Evolutionary conservation across 2,113 vertebrate genomes (phyloP).

Genomic region (Aegotheles bennettii): DNA sequence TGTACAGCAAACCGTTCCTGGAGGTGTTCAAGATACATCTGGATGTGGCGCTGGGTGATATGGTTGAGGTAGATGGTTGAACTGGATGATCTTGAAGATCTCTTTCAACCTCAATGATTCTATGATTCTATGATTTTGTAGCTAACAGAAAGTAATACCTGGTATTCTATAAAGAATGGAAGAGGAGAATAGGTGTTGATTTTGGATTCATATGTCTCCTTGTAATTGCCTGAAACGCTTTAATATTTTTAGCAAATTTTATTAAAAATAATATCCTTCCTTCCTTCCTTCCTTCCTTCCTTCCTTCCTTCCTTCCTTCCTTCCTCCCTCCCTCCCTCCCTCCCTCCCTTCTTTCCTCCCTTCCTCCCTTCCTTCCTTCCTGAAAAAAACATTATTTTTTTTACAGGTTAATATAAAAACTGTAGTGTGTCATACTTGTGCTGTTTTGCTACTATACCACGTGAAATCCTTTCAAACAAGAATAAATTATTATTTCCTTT

Average conservation of each 20-base stretch:
- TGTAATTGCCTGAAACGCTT: background rate
- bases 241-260: background rate
- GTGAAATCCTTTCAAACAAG: background rate
- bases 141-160: background rate
- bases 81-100: too few species aligned
- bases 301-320: too few species aligned
- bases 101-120: too few species aligned
- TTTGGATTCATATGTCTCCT: background rate
- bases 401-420: background rate
- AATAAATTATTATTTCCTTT: background rate
- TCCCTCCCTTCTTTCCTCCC: background rate
- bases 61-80: too few species aligned
- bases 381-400: background rate
- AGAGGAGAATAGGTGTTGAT: background rate
- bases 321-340: too few species aligned
- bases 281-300: background rate
- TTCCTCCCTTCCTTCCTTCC: background rate
- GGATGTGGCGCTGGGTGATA: too few species aligned
- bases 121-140: too few species aligned
- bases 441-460: background rate
- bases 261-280: background rate
- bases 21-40: too few species aligned
- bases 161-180: background rate
- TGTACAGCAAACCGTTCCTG: background rate
- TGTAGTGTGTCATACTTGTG: background rate